Conservation (phyloP, 23 tunicate genomes). For the Aplidium turbinatum region DNA sequence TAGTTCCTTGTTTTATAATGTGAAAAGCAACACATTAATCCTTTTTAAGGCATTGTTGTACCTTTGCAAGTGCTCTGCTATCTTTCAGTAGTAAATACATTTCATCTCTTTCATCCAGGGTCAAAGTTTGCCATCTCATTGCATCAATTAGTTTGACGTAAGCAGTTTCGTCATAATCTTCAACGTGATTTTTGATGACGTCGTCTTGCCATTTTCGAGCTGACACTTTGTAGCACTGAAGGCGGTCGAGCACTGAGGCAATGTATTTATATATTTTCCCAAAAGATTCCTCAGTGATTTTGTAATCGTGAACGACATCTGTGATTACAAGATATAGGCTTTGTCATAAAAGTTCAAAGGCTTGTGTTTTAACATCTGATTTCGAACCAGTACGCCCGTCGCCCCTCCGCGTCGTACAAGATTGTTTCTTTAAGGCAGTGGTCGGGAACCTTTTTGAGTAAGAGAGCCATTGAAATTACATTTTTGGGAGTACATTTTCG, state of each 20-base stretch:
- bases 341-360: too few relatives aligned
- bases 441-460: too few relatives aligned
- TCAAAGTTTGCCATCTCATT: conserved; percentile 80
- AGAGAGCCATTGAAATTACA: too few relatives aligned
- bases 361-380: too few relatives aligned
- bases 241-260: conserved; percentile 43
- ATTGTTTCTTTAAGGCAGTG: too few relatives aligned
- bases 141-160: conserved; percentile 15
- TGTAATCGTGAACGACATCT: conserved; percentile 72
- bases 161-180: conserved; percentile 16
- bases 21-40: too few relatives aligned
- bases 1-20: too few relatives aligned
- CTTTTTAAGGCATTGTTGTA: too few relatives aligned
- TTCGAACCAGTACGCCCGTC: too few relatives aligned
- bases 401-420: too few relatives aligned
- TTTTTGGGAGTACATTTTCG: too few relatives aligned
- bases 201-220: conserved; percentile 70
- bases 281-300: conserved; percentile 50
- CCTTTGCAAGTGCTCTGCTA: conserved; percentile 20
- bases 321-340: too few relatives aligned
- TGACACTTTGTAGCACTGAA: conserved; percentile 58
- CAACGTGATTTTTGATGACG: conserved; percentile 7
- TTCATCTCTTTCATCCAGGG: conserved; percentile 36
- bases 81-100: conserved; percentile 49
- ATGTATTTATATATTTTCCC: conserved; percentile 38